phyloP scores from a whole-genome alignment of 2,888 invertebrate species.

The Panorpa germanica region DNA sequence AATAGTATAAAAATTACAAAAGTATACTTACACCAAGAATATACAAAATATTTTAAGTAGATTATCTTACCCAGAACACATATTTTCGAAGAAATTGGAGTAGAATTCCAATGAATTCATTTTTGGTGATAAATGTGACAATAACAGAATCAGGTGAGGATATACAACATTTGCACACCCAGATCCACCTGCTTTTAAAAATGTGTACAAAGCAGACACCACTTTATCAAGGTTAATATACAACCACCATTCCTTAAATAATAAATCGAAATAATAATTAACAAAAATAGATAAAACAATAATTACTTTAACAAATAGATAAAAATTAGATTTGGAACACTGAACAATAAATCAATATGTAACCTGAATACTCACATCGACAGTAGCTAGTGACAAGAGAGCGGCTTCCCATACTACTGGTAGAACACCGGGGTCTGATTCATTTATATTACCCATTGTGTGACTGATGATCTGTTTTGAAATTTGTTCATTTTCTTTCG shows the following conservation, averaged over 20 bases:
- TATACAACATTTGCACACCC: slow-evolving; percentile 56
- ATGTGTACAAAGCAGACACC: slow-evolving; percentile 45
- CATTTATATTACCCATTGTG: slow-evolving; percentile 58
- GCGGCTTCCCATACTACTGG: slow-evolving; percentile 58
- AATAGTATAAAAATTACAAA: slow-evolving; percentile 14
- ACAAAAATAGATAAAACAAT: slow-evolving; percentile 2
- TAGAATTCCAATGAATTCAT: slow-evolving; percentile 34
- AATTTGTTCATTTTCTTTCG: too few relatives aligned
- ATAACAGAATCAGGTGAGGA: slow-evolving; percentile 55
- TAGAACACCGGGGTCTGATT: slow-evolving; percentile 44
- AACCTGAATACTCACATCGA: slow-evolving; percentile 27
- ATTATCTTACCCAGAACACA: slow-evolving; percentile 39
- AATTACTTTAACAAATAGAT: slow-evolving; percentile 1
- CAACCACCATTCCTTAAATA: slow-evolving; percentile 13
- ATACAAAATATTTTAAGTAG: slow-evolving; percentile 8
- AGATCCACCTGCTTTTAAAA: slow-evolving; percentile 51
- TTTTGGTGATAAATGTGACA: slow-evolving; percentile 45
- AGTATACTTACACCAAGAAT: slow-evolving; percentile 3
- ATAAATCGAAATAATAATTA: background rate
- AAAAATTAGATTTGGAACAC: slow-evolving; percentile 18
- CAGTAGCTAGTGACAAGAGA: slow-evolving; percentile 35
- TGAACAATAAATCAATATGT: too few relatives aligned
- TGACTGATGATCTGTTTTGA: slow-evolving; percentile 18
- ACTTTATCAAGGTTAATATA: slow-evolving; percentile 54
- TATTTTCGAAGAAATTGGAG: slow-evolving; percentile 43